These are phyloP conservation scores for Crocidura indochinensis DNA, from an alignment of 2,797 vertebrate species.

Conservation along the genomic window DNA sequence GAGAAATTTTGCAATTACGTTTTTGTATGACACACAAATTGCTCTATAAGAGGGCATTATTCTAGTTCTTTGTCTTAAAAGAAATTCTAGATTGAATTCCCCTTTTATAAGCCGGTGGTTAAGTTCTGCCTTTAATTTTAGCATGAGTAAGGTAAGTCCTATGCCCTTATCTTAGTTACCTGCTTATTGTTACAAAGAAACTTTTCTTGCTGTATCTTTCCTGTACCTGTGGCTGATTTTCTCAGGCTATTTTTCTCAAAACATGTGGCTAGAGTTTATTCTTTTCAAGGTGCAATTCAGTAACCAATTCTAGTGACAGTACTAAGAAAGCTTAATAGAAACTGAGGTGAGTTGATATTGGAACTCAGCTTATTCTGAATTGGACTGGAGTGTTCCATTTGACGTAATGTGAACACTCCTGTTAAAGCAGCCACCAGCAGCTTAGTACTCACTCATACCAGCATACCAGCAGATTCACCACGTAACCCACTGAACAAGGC, in stretches of 20 bases:
- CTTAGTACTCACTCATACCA: background rate
- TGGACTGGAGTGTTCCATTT: background rate
- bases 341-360: background rate
- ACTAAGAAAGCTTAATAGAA: slow-evolving; percentile 48
- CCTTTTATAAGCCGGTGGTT: slow-evolving; percentile 43
- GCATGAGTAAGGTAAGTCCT: background rate
- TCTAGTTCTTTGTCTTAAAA: slow-evolving; percentile 39
- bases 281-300: slow-evolving; percentile 32
- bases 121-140: slow-evolving; percentile 62
- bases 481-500: slow-evolving; percentile 37
- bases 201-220: slow-evolving; percentile 49
- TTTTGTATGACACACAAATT: slow-evolving; percentile 15
- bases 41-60: slow-evolving; percentile 2
- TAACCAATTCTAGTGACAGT: slow-evolving; percentile 36
- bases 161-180: slow-evolving; percentile 9
- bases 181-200: slow-evolving; percentile 6
- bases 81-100: slow-evolving; percentile 58
- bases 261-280: slow-evolving; percentile 58
- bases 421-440: background rate
- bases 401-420: background rate
- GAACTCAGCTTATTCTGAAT: slow-evolving; percentile 11
- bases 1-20: background rate
- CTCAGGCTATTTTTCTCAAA: slow-evolving; percentile 49
- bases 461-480: background rate
- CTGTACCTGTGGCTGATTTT: slow-evolving; percentile 54